Conservation (phyloP, 2,113 vertebrate genomes). For the Mesocricetus auratus region DNA sequence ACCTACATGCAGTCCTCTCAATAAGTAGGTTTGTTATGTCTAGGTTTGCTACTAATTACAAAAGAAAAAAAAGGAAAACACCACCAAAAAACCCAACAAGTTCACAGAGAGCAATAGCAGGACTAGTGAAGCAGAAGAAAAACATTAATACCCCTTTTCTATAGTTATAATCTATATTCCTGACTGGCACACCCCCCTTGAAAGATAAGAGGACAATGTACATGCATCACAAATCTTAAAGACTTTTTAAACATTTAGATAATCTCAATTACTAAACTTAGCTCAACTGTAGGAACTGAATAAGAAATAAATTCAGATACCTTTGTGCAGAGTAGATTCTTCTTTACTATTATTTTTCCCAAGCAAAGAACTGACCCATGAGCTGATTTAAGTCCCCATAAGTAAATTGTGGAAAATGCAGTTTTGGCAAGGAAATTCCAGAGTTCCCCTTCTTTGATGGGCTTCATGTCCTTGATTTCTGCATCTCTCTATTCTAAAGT, state of each 20-base stretch:
- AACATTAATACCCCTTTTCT: not conserved
- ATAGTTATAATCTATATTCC: not conserved
- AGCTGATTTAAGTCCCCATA: not conserved
- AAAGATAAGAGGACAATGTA: not conserved
- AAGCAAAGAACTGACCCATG: not conserved
- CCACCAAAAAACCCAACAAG: not conserved
- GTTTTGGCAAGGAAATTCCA: not conserved
- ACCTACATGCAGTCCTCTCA: not conserved
- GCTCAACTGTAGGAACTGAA: not conserved
- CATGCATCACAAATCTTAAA: not conserved
- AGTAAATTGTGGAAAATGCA: slow-evolving; percentile 18
- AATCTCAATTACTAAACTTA: not conserved
- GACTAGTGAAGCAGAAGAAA: not conserved
- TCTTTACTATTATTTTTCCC: not conserved
- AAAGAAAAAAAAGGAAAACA: not conserved
- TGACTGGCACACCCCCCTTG: not conserved
- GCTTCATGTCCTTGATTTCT: not conserved
- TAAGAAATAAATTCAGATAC: not conserved
- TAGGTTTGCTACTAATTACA: slow-evolving; percentile 51
- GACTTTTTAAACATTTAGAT: not conserved
- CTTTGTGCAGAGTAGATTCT: not conserved
- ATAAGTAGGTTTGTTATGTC: slow-evolving; percentile 37
- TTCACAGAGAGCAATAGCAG: not conserved
- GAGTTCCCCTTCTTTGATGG: not conserved
- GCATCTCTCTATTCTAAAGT: not conserved